Evolutionary conservation across 2,113 vertebrate genomes (phyloP).

Genomic region (Phycodurus eques): DNA sequence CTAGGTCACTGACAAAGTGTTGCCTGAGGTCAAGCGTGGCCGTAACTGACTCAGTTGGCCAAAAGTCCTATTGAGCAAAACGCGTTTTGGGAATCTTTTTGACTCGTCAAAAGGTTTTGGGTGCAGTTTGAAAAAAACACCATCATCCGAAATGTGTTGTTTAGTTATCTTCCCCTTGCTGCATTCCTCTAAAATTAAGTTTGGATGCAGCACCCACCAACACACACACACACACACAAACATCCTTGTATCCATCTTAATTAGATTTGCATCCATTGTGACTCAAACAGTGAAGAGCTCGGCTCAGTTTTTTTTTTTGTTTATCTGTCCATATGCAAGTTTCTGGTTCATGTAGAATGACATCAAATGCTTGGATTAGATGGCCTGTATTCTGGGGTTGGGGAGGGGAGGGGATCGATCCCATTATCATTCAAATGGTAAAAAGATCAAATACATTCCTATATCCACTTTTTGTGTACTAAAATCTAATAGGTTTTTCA

Average conservation of each 20-base stretch:
- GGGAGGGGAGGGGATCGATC: not conserved
- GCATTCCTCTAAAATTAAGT: not conserved
- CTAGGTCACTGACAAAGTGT: conserved; percentile 55
- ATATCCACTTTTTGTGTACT: not conserved
- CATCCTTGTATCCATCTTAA: not conserved
- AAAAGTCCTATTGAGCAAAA: not conserved
- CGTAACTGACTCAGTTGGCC: not conserved
- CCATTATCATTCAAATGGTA: not conserved
- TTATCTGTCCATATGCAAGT: not conserved
- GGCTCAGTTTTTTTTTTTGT: not conserved
- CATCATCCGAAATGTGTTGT: not conserved
- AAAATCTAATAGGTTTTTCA: not conserved
- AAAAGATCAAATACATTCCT: not conserved
- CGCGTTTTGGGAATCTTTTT: not conserved
- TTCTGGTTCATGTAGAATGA: not conserved
- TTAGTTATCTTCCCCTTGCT: not conserved
- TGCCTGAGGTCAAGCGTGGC: conserved; percentile 25
- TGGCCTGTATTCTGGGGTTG: not conserved
- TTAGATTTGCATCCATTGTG: not conserved
- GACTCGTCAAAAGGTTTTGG: not conserved
- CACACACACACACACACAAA: not conserved
- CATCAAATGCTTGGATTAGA: not conserved
- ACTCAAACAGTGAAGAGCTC: not conserved
- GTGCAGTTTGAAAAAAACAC: not conserved
- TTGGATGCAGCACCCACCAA: not conserved